Percentiles rank a stretch among this genome's conserved stretches.
These are phyloP conservation scores for Hipposideros larvatus DNA, from an alignment of 2,797 vertebrate species.

Conservation along the genomic window DNA sequence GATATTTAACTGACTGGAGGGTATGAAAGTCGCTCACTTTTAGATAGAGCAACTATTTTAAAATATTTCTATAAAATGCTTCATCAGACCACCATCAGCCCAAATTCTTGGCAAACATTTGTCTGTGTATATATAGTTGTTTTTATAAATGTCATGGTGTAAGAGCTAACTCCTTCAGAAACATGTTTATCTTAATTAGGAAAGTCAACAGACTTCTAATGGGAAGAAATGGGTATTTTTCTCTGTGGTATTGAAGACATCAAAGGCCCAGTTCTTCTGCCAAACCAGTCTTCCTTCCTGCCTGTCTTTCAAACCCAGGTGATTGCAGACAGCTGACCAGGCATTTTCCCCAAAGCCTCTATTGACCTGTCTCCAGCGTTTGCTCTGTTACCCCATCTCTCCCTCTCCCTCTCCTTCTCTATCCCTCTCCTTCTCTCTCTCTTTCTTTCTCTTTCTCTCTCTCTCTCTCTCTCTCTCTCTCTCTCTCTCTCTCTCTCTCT, in stretches of 20 bases:
- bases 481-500: constrained; percentile 80
- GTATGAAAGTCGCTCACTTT: constrained; percentile 88
- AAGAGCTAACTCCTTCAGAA: constrained; percentile 91
- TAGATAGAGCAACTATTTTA: constrained; percentile 87
- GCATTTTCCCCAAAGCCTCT: constrained; percentile 91
- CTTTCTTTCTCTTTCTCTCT: too few species aligned
- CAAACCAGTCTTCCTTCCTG: constrained; percentile 93
- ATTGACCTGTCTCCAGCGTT: constrained; percentile 89
- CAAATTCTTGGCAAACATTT: constrained; percentile 86
- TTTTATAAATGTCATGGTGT: constrained; percentile 89
- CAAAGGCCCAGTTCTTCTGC: constrained; percentile 90
- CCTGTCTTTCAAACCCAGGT: constrained; percentile 92
- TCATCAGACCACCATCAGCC: constrained; percentile 89
- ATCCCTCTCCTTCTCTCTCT: constrained; percentile 87
- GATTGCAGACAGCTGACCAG: constrained; percentile 92
- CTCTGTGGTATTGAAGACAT: constrained; percentile 90
- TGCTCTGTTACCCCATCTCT: constrained; percentile 74
- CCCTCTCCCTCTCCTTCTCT: constrained; percentile 78
- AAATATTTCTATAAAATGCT: constrained; percentile 89
- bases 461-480: constrained; percentile 81
- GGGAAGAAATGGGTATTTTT: constrained; percentile 90
- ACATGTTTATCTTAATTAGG: constrained; percentile 94
- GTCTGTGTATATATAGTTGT: constrained; percentile 88
- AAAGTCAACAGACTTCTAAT: constrained; percentile 93
- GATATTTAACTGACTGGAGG: constrained; percentile 90